A percentile compares a stretch with the other conserved stretches of the same genome.
Evolutionary conservation across 1,140 invertebrate species (phyloP).

Genomic region (Pseudobourletiella spinata): DNA sequence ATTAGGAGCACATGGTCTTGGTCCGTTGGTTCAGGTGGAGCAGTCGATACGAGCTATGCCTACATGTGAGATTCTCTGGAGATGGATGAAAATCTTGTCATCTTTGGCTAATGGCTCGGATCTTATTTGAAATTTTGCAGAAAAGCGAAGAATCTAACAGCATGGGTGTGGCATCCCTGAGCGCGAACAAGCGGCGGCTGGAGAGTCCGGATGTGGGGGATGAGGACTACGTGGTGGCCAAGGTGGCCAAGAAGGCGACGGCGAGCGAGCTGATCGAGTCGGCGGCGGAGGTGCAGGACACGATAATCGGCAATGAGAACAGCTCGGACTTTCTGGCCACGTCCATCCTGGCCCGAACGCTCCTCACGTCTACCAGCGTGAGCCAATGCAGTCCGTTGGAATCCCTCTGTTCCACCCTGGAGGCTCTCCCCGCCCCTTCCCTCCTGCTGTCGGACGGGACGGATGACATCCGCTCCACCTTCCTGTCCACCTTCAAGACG

Average conservation of each 20-base stretch:
- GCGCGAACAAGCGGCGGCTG: slow-evolving; percentile 24
- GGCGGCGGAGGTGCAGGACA: slow-evolving; percentile 5
- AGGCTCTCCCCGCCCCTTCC: slow-evolving; percentile 15
- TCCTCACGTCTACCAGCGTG: slow-evolving; percentile 16
- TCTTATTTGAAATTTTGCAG: slow-evolving; percentile 13
- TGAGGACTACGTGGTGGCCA: slow-evolving; percentile 17
- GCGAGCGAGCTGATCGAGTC: background rate
- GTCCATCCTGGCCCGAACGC: slow-evolving; percentile 33
- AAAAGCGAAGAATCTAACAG: slow-evolving; percentile 15
- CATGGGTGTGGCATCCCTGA: slow-evolving; percentile 34
- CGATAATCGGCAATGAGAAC: slow-evolving; percentile 16
- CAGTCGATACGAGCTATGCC: background rate
- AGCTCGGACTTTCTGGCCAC: slow-evolving; percentile 34
- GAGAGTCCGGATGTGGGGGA: slow-evolving; percentile 13
- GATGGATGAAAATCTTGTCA: background rate
- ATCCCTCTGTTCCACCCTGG: slow-evolving; percentile 29
- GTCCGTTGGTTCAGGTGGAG: background rate
- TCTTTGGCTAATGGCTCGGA: background rate
- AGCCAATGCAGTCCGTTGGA: slow-evolving; percentile 13
- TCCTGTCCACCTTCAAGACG: slow-evolving; percentile 20
- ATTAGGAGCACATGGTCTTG: no score
- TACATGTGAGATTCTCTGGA: background rate
- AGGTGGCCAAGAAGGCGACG: slow-evolving; percentile 13
- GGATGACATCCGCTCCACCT: slow-evolving; percentile 17
- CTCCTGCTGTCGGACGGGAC: background rate